phyloP scores from a whole-genome alignment of 2,113 vertebrate species.

The Plecturocebus donacophilus region DNA sequence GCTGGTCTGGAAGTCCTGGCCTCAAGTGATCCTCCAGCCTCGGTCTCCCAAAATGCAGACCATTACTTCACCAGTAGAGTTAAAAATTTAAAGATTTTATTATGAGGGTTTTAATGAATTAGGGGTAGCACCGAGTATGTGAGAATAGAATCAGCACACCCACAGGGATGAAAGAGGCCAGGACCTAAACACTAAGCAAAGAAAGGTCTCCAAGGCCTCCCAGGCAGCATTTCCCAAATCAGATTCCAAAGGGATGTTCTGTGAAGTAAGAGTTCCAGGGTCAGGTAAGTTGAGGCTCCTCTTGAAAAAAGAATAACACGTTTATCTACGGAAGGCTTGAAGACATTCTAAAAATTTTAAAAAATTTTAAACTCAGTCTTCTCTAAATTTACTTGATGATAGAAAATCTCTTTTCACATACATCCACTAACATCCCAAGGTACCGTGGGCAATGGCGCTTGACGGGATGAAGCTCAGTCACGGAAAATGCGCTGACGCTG shows the following conservation, averaged over 20 bases:
- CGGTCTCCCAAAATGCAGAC: no score
- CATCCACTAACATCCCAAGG: not conserved
- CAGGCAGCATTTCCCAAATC: not conserved
- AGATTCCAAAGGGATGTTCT: not conserved
- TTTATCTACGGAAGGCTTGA: not conserved
- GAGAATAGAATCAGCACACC: not conserved
- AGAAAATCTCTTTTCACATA: not conserved
- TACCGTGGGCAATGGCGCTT: not conserved
- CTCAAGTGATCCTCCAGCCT: no score
- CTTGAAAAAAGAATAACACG: not conserved
- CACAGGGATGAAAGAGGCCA: not conserved
- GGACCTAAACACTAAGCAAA: not conserved
- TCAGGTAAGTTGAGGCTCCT: not conserved
- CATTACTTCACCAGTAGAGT: not conserved
- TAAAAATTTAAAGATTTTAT: not conserved
- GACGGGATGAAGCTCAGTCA: not conserved
- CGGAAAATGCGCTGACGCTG: rapidly evolving
- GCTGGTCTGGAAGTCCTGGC: no score
- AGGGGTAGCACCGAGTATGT: rapidly evolving
- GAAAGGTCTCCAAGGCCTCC: not conserved
- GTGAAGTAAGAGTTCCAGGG: not conserved
- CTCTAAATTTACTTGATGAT: not conserved
- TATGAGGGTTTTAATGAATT: not conserved
- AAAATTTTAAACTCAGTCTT: not conserved
- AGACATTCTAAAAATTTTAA: not conserved